A percentile compares a stretch with the other conserved stretches of the same genome.
Evolutionary conservation across 2,113 vertebrate genomes (phyloP).

Genomic region (Gracilinanus agilis): DNA sequence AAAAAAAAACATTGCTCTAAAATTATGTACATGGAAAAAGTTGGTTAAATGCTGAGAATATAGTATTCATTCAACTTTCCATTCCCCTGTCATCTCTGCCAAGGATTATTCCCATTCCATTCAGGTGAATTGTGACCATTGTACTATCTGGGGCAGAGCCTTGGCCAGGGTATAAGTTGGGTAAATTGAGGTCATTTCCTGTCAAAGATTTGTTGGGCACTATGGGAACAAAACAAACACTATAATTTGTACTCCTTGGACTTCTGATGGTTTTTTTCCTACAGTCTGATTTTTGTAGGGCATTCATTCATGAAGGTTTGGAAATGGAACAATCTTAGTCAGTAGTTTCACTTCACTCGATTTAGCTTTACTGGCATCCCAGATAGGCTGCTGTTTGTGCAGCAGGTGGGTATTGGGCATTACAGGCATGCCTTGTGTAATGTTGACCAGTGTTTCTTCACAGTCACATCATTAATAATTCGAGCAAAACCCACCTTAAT

Average conservation of each 20-base stretch:
- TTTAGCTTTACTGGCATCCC: neutral
- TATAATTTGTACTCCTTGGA: neutral
- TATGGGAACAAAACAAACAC: neutral
- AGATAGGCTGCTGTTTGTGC: neutral
- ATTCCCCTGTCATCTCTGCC: neutral
- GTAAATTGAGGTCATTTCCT: neutral
- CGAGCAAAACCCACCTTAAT: neutral
- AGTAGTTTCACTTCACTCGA: neutral
- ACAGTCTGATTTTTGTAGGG: neutral
- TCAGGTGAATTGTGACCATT: slow-evolving; percentile 5
- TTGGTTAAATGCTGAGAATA: neutral
- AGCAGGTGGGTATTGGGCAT: neutral
- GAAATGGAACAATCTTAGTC: neutral
- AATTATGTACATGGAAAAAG: neutral
- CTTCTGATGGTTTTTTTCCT: neutral
- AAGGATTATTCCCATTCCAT: neutral
- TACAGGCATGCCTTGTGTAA: neutral
- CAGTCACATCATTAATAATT: neutral
- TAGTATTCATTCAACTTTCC: neutral
- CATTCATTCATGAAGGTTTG: neutral
- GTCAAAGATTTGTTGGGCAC: neutral
- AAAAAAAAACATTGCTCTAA: neutral
- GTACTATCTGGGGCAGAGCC: neutral
- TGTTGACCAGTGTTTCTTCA: neutral
- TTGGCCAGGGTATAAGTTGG: neutral